These are phyloP conservation scores for Solea solea DNA, from an alignment of 2,113 vertebrate species.

Conservation along the genomic window DNA sequence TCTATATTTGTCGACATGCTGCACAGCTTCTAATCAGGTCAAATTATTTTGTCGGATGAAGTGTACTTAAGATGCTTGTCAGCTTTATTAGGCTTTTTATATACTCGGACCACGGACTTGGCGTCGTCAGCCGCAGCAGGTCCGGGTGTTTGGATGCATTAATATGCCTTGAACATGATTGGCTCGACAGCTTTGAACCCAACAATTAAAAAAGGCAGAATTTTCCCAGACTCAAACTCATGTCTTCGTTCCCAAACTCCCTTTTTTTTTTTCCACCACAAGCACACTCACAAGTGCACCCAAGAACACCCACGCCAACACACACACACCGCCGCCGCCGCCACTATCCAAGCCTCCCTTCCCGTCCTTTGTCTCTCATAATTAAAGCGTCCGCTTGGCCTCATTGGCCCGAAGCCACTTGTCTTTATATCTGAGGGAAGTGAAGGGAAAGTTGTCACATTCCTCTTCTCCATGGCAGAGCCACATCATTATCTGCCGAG, in stretches of 20 bases:
- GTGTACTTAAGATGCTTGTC: slow-evolving; percentile 33
- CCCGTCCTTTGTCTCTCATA: slow-evolving; percentile 57
- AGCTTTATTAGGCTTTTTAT: slow-evolving; percentile 10
- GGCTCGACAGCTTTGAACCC: slow-evolving; percentile 33
- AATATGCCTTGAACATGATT: slow-evolving; percentile 21
- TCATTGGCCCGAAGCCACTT: slow-evolving; percentile 53
- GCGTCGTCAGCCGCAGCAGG: not conserved
- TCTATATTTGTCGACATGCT: slow-evolving; percentile 63
- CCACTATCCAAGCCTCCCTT: slow-evolving; percentile 13
- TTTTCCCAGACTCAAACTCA: slow-evolving; percentile 24
- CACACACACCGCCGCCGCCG: not conserved
- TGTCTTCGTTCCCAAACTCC: slow-evolving; percentile 8
- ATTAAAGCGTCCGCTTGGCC: slow-evolving; percentile 70
- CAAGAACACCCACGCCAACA: not conserved
- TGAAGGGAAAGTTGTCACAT: slow-evolving; percentile 68
- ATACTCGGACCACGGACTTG: slow-evolving; percentile 6
- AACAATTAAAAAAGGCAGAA: slow-evolving; percentile 2
- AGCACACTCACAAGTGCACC: slow-evolving; percentile 5
- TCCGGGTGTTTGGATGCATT: slow-evolving; percentile 19
- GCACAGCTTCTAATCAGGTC: slow-evolving; percentile 35
- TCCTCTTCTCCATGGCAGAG: slow-evolving; percentile 56
- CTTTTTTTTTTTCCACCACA: slow-evolving; percentile 21
- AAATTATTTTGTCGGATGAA: slow-evolving; percentile 48
- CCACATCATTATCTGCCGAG: slow-evolving; percentile 39
- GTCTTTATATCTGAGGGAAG: slow-evolving; percentile 55